These are phyloP conservation scores for Ophiodon elongatus DNA, from an alignment of 2,113 vertebrate species.

Conservation along the genomic window DNA sequence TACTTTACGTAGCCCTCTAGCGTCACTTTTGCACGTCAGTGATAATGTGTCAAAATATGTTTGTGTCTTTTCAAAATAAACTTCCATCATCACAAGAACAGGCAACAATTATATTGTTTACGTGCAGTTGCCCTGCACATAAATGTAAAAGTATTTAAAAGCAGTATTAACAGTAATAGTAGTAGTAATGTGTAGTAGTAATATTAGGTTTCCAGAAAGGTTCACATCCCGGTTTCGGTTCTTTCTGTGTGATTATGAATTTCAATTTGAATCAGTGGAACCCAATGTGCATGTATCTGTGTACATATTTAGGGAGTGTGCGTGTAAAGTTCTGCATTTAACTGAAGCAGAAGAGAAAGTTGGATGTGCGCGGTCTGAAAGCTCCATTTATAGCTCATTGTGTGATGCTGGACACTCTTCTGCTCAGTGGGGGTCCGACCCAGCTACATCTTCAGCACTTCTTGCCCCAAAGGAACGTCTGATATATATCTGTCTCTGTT, in stretches of 20 bases:
- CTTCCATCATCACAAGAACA: too few species aligned
- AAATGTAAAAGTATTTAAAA: not conserved
- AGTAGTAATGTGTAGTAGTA: not conserved
- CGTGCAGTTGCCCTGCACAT: too few species aligned
- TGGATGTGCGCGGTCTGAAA: conserved; percentile 37
- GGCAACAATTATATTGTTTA: too few species aligned
- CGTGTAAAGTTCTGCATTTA: conserved; percentile 3
- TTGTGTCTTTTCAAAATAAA: too few species aligned
- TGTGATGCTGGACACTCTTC: conserved; percentile 13
- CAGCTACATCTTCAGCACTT: conserved; percentile 8
- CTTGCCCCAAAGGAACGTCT: not conserved
- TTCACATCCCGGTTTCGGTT: not conserved
- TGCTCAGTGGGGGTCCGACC: conserved; percentile 17
- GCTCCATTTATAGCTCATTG: conserved; percentile 52
- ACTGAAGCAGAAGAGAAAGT: conserved; percentile 35
- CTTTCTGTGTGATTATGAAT: not conserved
- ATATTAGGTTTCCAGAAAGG: not conserved
- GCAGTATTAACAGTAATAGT: not conserved
- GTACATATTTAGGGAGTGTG: not conserved
- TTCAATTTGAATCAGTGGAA: not conserved
- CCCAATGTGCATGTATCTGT: too few species aligned
- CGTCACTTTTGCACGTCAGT: too few species aligned
- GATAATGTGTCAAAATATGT: too few species aligned
- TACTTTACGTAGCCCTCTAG: too few species aligned
- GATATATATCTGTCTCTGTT: not conserved